These are phyloP conservation scores for Polypterus bichir DNA, from an alignment of 2,113 vertebrate species.

Conservation along the genomic window DNA sequence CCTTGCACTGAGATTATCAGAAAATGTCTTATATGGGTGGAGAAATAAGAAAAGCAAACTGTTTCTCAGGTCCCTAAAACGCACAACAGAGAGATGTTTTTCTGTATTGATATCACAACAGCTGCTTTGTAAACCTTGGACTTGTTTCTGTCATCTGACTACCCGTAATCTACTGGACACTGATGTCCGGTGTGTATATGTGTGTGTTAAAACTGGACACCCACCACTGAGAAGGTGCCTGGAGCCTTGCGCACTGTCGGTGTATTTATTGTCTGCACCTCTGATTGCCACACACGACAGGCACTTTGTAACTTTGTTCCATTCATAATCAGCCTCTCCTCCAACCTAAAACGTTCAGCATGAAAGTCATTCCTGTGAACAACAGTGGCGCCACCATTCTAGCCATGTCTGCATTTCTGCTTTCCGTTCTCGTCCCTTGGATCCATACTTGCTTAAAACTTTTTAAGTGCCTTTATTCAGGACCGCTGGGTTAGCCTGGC, in stretches of 20 bases:
- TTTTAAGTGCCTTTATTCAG: conserved; percentile 23
- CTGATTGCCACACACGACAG: no score
- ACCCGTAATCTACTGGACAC: conserved; percentile 92
- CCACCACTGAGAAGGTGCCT: no score
- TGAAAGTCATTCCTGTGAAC: no score
- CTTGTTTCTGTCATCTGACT: conserved; percentile 67
- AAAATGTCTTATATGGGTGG: no score
- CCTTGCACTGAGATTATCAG: no score
- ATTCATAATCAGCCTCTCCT: no score
- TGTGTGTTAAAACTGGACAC: no score
- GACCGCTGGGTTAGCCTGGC: conserved; percentile 13
- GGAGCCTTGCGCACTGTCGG: no score
- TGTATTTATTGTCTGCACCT: no score
- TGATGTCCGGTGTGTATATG: conserved; percentile 50
- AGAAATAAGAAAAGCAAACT: conserved; percentile 12
- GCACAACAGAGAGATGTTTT: neutral
- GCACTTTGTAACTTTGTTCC: no score
- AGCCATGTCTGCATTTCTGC: neutral
- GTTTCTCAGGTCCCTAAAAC: conserved; percentile 28
- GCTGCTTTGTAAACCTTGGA: conserved; percentile 19
- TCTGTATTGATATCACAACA: conserved; percentile 22
- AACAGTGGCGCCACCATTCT: no score
- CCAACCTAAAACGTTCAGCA: no score
- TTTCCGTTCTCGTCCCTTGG: conserved; percentile 17
- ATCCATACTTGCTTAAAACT: conserved; percentile 12